Base-by-base conservation (phyloP, 2,113 vertebrate genomes). In the Circaetus gallicus region DNA sequence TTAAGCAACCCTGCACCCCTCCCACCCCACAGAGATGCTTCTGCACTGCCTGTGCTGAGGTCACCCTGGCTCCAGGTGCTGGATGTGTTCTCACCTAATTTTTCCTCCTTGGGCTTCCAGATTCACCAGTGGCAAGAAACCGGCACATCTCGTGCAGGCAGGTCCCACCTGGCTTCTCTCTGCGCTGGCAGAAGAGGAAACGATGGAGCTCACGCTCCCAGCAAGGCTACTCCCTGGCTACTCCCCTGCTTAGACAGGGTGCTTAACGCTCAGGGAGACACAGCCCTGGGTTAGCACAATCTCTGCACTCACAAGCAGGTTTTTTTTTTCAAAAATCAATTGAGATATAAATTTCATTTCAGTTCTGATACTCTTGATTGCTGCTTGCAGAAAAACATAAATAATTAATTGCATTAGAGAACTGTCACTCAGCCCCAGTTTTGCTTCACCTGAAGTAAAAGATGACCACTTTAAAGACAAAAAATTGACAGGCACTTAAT, bases 361-460 rank as follows among this genome's bases (percentile, higher is more conserved):
- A 34, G 45, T 10, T 43, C 82, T 24, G 67, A 80, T 86, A 13
- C 21, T 43, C 72, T 16, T 55, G 90, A 93, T 88, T 82, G 88
- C 79, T 61, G 89, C 96, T 71, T 28, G 85, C 74, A 83, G 79
- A 61, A 88, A 82, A 66, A 61, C 86, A 77, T 92, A 66, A 86
- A 67, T 83, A 90, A 95, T 93, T 94, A 95, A 96, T 59, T 43
- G 58, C 78, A 38, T 72, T 80, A 85, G 50, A 34, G 76, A 74
- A 71, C 38, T 38, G 95, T 43, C 95, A 93, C 86, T 89, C 94
- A 74, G 61, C 25, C 65, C 56, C 11, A 7, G 26, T 36, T 81
- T 73, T 58, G 42, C 63, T 86, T 69, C 91, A 92, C 91, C 84
- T 73, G n/a, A 65, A 80, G 63, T 61, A 83, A 97, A 92, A 93